Conservation (phyloP, 2,797 vertebrate species). For the Phoeniculus purpureus region DNA sequence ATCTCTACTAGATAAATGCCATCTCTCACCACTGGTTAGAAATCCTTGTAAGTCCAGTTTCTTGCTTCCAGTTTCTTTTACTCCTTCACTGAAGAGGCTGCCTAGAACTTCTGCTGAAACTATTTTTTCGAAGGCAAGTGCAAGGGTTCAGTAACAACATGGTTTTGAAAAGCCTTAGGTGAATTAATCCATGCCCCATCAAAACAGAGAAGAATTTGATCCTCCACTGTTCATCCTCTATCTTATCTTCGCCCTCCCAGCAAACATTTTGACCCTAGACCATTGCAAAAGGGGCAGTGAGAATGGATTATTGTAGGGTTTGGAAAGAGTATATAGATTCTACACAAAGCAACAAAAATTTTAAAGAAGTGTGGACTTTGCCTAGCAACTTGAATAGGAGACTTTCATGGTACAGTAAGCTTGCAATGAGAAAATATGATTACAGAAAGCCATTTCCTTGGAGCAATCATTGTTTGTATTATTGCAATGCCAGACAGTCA, state of each 20-base stretch:
- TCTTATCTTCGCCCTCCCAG: background rate
- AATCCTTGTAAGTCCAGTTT: background rate
- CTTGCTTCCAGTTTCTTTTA: background rate
- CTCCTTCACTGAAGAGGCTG: fast-evolving
- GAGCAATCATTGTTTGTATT: background rate
- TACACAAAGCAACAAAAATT: background rate
- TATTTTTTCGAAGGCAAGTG: background rate
- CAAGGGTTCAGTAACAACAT: fast-evolving
- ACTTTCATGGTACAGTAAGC: background rate
- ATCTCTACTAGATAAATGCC: background rate
- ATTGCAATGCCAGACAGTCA: background rate
- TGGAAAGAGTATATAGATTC: background rate
- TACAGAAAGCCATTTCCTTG: background rate
- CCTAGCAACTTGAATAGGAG: background rate
- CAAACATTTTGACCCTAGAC: background rate
- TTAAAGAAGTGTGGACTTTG: background rate
- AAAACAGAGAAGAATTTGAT: background rate
- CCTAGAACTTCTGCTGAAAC: background rate
- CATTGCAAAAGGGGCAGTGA: too few species aligned
- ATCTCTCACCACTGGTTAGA: background rate
- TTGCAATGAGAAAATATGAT: background rate
- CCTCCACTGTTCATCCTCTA: background rate
- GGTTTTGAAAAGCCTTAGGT: background rate
- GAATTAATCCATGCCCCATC: background rate
- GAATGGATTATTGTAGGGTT: background rate